Percentiles rank a stretch among this genome's conserved stretches.
Evolutionary conservation across 92 coral and sea anemone species (phyloP).

Genomic region (Virgularia gustaviana): DNA sequence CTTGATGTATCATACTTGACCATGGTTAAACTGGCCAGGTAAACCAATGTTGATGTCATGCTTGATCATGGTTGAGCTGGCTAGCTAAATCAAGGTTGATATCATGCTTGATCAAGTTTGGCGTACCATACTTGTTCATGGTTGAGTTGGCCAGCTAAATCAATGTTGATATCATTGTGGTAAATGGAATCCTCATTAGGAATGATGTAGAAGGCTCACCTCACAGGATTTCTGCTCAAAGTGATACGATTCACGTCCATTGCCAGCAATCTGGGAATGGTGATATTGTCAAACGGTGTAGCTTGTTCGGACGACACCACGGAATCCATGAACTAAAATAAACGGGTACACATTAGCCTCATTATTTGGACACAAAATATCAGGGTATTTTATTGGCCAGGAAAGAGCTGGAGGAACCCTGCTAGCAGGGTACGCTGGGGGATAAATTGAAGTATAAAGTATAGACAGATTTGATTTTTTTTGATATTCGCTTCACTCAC

Average conservation of each 20-base stretch:
- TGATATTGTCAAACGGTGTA: constrained; percentile 39
- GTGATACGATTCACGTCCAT: constrained; percentile 90
- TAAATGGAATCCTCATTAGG: too few species aligned
- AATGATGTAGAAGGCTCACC: constrained; percentile 66
- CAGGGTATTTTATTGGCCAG: background rate
- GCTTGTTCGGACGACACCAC: constrained; percentile 38
- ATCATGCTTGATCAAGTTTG: too few species aligned
- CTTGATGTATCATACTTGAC: too few species aligned
- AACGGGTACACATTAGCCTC: constrained; percentile 1
- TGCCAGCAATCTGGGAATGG: constrained; percentile 79
- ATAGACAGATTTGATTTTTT: too few species aligned
- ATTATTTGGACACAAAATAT: background rate
- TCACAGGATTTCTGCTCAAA: constrained; percentile 77
- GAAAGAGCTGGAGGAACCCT: background rate
- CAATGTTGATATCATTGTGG: too few species aligned
- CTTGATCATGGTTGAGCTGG: too few species aligned
- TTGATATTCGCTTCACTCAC: too few species aligned
- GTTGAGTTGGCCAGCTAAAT: too few species aligned
- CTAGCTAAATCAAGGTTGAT: too few species aligned
- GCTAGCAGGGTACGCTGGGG: background rate
- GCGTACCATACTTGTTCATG: too few species aligned
- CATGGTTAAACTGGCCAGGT: too few species aligned
- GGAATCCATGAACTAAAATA: constrained; percentile 52
- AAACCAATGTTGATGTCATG: too few species aligned
- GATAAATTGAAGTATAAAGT: background rate